Evolutionary conservation across 1,140 invertebrate genomes (phyloP), one percentile per base, ranked within the genome.

Genomic region (Drosophila grimshawi): DNA sequence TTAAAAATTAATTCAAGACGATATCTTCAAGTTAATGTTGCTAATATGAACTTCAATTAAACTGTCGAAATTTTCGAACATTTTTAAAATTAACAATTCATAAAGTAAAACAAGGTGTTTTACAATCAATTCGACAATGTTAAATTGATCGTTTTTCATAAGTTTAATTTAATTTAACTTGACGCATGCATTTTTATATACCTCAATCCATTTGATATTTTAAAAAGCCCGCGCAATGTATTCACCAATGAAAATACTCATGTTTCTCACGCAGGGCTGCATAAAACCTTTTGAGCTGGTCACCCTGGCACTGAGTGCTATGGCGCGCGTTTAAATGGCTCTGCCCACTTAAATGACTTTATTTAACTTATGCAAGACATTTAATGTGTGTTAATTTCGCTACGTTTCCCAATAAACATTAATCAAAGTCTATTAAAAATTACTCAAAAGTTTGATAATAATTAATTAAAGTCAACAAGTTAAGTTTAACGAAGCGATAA

Each of bases 401-500:
- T 5, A 48, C 27, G 19, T 10, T 29, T 51, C 2, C 4, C 5
- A 33, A 32, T 39, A 49, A n/a, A 29, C 51, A 46, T 65, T 46
- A 56, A 57, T 37, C 63, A 57, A 35, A 35, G 27, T 10, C 8
- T 5, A n/a, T 3, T 11, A 32, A 2, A 45, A 45, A 39, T 19
- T 39, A 45, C 19, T 53, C 11, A 7, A 29, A 5, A 30, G 11
- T 6, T 56, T 45, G 11, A 2, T 8, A 5, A 5, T 43, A 59
- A 59, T 49, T 59, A 45, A 64, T 64, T 35, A 35, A 59, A 48
- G 33, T 30, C 11, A 3, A 35, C 32, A 7, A 35, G 33, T 27
- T 3, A 52, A 55, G 35, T 41, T 4, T 49, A 46, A n/a, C 43
- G 60, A 27, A 70, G 60, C 51, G 10, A 56, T 61, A 64, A 41